Percentiles rank a stretch among this genome's conserved stretches.
Evolutionary conservation across 2,888 invertebrate species (phyloP).

Genomic region (Drepana falcataria): DNA sequence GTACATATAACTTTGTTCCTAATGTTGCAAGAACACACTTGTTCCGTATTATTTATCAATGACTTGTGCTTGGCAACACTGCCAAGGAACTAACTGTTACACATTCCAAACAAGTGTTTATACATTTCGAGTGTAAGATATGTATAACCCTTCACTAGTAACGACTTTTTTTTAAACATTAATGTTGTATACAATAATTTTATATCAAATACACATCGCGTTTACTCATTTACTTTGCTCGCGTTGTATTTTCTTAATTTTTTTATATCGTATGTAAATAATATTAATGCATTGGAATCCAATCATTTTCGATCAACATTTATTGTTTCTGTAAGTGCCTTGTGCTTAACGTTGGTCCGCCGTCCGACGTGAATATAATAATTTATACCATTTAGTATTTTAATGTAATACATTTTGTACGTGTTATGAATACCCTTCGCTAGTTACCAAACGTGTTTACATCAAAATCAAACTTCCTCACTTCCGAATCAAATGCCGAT

Average conservation of each 20-base stretch:
- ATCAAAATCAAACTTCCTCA: not conserved
- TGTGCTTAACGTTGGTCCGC: not conserved
- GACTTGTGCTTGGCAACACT: conserved; percentile 1
- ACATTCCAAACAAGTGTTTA: conserved; percentile 5
- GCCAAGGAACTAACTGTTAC: not conserved
- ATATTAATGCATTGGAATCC: conserved; percentile 34
- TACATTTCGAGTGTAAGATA: conserved; percentile 3
- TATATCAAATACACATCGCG: conserved; percentile 17
- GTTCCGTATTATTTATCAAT: conserved; percentile 1
- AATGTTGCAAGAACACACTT: not conserved
- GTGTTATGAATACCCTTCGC: not conserved
- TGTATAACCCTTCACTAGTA: conserved; percentile 17
- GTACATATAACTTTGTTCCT: not conserved
- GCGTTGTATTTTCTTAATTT: conserved; percentile 2
- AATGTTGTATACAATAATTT: conserved; percentile 8
- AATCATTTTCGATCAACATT: conserved; percentile 39
- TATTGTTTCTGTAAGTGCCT: conserved; percentile 24
- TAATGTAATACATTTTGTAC: not conserved
- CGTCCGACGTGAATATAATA: not conserved
- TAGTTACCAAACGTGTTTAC: not conserved
- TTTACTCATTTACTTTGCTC: conserved; percentile 13
- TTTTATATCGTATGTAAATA: conserved; percentile 21
- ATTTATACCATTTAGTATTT: conserved; percentile 2
- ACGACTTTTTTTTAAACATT: conserved; percentile 11
- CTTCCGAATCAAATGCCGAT: conserved; percentile 1